Base-by-base conservation (phyloP, 2,888 invertebrate species). In the Pyrrhosoma nymphula region DNA sequence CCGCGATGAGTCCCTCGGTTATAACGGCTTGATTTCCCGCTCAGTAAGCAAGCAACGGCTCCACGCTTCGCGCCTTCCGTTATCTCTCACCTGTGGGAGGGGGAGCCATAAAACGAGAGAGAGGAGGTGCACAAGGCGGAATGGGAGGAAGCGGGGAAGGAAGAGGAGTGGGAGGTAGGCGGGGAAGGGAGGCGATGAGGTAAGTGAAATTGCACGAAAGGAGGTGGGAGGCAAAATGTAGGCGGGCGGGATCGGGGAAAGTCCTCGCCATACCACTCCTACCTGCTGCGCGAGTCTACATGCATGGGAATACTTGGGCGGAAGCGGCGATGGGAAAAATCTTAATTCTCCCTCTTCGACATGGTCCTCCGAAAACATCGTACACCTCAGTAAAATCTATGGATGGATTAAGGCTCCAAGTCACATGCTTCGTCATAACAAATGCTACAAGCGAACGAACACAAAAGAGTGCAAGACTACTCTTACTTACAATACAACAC, bases 1-100 rank as follows among this genome's bases (percentile, higher is more conserved):
- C 10, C 12, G n/a, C 69, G n/a, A 20, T 0, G 82, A 82, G 82
- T 8, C 82, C 35, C 82, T 47, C 47, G 47, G 75, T 69, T 47
- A 69, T 93, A 93, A 93, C 93, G 93, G 93, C 93, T 47, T n/a
- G 93, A 26, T 93, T 93, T 93, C 69, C 93, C 93, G 93, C 93
- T 69, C 93, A 75, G 75, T 69, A 93, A 93, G 26, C 93, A 93
- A 93, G 47, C 93, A 93, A 93, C 93, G 93, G 93, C 93, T 75
- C 69, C 63, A 93, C 69, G 93, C 93, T 47, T 47, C 47, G 60
- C 14, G 93, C 93, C 93, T 93, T 93, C 93, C 93, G 93, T 93
- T 93, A 93, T 93, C 93, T 93, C 35, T n/a, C 82, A 82, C 82
- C 82, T 82, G 82, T 82, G 30, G 82, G n/a, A 30, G 75, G 35